phyloP scores from a whole-genome alignment of 2,797 vertebrate genomes.

The Sylvilagus floridanus region DNA sequence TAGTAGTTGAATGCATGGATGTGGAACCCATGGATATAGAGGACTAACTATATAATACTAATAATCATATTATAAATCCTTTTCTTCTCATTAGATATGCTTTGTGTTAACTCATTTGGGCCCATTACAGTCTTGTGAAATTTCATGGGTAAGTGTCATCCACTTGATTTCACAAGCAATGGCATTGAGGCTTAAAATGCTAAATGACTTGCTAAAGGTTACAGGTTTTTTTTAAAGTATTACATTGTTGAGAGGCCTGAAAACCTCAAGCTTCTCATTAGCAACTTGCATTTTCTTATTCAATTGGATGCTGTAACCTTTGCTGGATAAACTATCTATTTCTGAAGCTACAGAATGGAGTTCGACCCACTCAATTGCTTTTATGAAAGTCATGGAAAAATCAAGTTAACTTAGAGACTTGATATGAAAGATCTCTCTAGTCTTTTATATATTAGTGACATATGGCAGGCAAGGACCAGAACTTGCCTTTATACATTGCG shows the following conservation, averaged over 20 bases:
- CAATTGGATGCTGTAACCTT: not conserved
- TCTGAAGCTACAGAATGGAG: slow-evolving; percentile 3
- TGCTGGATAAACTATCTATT: slow-evolving; percentile 2
- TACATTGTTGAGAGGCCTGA: not conserved
- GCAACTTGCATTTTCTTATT: slow-evolving; percentile 7
- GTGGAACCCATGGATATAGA: no score
- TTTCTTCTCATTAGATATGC: not conserved
- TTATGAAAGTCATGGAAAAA: slow-evolving; percentile 69
- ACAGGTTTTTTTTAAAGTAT: not conserved
- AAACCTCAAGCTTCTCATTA: not conserved
- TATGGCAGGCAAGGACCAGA: not conserved
- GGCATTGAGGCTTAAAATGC: not conserved
- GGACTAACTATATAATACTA: not conserved
- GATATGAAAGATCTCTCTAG: slow-evolving; percentile 30
- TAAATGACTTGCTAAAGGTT: slow-evolving; percentile 18
- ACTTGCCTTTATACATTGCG: not conserved
- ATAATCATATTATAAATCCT: not conserved
- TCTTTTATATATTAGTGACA: slow-evolving; percentile 36
- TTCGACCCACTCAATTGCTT: slow-evolving; percentile 6
- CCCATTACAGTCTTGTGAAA: not conserved
- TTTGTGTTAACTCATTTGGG: slow-evolving; percentile 28
- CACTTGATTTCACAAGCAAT: not conserved
- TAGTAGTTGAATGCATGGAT: no score
- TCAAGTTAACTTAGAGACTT: slow-evolving; percentile 37
- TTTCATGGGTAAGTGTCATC: not conserved